Base-by-base conservation (phyloP, 2,113 vertebrate genomes). In the Gadus macrocephalus region DNA sequence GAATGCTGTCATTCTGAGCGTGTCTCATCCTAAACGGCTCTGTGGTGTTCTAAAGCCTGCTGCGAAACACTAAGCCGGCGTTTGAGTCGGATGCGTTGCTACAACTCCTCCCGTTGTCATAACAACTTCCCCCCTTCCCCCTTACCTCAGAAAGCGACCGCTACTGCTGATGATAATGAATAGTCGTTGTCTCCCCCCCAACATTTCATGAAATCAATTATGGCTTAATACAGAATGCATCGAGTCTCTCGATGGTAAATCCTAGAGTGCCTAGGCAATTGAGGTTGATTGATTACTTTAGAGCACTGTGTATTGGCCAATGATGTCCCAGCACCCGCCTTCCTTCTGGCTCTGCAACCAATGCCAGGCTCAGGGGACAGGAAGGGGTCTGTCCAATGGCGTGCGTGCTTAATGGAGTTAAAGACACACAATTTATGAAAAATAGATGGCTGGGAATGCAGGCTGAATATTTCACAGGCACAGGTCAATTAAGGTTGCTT, bases 181-280 rank as follows among this genome's bases (percentile, higher is more conserved):
- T 88, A 71, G 61, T 20, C 20, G 20, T 20, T n/a, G n/a, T n/a
- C n/a, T n/a, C n/a, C n/a, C n/a, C n/a, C n/a, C n/a, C n/a, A n/a
- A n/a, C n/a, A n/a, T n/a, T n/a, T n/a, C n/a, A 92, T 92, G 85
- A 91, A 92, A 91, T 92, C 89, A 92, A 91, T 92, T 91, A 92
- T 78, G 82, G 71, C 86, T 85, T 91, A 89, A 93, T 91, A 85
- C 86, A 83, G 85, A 91, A 88, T 84, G 85, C 79, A 69, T 85
- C 77, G 78, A 74, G 81, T 87, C 88, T 81, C 83, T 83, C 87
- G 72, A 83, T 82, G 79, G 88, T 90, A 88, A 88, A 90, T 89
- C 79, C 87, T 66, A 67, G 79, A 83, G 85, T 87, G 88, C 86
- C 89, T 87, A 80, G 69, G 73, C 76, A 9, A 59, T 84, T 88